These are phyloP conservation scores for Pterobdella sp. DNA, from an alignment of 2,888 invertebrate species.

Conservation along the genomic window DNA sequence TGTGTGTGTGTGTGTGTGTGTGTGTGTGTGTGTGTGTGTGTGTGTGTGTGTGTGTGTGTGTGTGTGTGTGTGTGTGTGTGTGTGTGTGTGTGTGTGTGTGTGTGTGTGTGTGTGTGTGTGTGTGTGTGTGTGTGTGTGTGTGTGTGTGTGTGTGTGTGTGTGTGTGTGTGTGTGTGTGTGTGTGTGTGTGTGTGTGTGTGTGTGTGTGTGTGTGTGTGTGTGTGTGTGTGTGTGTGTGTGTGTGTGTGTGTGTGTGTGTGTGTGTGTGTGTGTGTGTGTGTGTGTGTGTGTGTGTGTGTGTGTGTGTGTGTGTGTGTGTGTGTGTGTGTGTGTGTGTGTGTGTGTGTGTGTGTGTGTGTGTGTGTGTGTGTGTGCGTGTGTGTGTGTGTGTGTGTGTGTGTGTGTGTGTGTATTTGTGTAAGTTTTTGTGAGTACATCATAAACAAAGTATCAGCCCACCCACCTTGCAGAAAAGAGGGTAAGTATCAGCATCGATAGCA, in stretches of 20 bases:
- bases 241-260: conserved; percentile 10
- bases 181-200: conserved; percentile 16
- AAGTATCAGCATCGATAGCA: neutral
- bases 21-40: neutral
- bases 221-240: conserved; percentile 11
- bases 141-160: conserved; percentile 16
- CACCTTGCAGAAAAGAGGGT: neutral
- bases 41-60: conserved; percentile 13
- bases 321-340: conserved; percentile 1
- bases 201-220: conserved; percentile 16
- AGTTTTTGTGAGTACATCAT: neutral
- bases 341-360: conserved; percentile 1
- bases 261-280: conserved; percentile 1
- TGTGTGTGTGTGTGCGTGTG: neutral
- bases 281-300: conserved; percentile 1
- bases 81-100: conserved; percentile 16
- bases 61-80: conserved; percentile 14
- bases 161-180: conserved; percentile 16
- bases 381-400: conserved; percentile 2
- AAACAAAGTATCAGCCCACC: neutral
- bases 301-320: conserved; percentile 1
- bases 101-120: conserved; percentile 12
- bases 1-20: neutral
- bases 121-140: conserved; percentile 16
- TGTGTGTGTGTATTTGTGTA: neutral